A percentile compares a stretch with the other conserved stretches of the same genome.
Evolutionary conservation across 2,888 invertebrate genomes (phyloP).

Genomic region (Monochamus alternatus): DNA sequence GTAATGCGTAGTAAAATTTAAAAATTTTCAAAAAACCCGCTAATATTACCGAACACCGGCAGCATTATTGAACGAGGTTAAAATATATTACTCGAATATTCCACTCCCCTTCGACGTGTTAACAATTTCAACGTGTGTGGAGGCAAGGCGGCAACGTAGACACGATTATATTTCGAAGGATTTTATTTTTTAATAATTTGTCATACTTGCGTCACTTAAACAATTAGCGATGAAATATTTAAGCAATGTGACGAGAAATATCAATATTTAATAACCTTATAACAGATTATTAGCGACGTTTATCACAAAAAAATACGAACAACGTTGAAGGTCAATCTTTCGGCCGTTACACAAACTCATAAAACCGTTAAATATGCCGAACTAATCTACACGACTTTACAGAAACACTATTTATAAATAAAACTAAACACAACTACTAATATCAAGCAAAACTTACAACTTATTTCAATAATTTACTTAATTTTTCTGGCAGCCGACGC

Average conservation of each 20-base stretch:
- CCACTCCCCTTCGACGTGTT: constrained; percentile 13
- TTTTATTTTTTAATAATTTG: constrained; percentile 46
- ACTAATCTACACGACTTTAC: constrained; percentile 18
- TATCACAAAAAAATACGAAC: constrained; percentile 42
- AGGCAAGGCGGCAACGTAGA: constrained; percentile 36
- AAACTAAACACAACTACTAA: constrained; percentile 46
- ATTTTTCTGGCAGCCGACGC: constrained; percentile 64
- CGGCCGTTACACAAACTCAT: constrained; percentile 32
- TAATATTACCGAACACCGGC: constrained; percentile 1
- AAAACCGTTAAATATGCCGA: constrained; percentile 19
- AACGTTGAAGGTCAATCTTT: constrained; percentile 60
- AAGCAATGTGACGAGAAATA: constrained; percentile 25
- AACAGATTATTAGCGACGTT: constrained; percentile 32
- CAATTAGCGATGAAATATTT: constrained; percentile 31
- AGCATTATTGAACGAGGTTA: constrained; percentile 37
- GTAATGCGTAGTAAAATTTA: constrained; percentile 65
- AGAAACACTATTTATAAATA: constrained; percentile 40
- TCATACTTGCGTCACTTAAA: constrained; percentile 27
- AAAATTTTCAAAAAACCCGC: constrained; percentile 38
- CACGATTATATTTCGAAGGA: constrained; percentile 54
- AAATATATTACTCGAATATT: not conserved
- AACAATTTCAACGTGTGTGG: constrained; percentile 7
- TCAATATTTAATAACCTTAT: constrained; percentile 25
- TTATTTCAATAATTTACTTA: constrained; percentile 64
- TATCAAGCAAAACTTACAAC: constrained; percentile 64